Evolutionary conservation across 2,888 invertebrate genomes (phyloP).

Genomic region (Bhutanitis thaidina): DNA sequence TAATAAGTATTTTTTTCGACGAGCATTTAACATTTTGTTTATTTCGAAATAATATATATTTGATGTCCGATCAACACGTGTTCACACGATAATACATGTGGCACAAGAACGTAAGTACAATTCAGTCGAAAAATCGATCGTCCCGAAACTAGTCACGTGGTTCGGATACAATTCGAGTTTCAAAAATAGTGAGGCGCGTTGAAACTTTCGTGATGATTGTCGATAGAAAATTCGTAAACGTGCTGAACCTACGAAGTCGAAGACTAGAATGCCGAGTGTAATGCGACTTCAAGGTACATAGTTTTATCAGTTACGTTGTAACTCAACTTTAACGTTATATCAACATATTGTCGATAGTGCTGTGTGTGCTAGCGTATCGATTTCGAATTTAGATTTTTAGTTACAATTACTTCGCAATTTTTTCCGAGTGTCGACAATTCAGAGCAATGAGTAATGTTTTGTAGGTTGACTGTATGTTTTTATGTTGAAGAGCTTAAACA

Average conservation of each 20-base stretch:
- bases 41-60: background rate
- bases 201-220: background rate
- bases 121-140: background rate
- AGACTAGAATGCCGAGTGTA: slow-evolving; percentile 7
- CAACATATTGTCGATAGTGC: slow-evolving; percentile 9
- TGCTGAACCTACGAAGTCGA: background rate
- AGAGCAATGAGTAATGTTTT: no score
- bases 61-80: background rate
- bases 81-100: background rate
- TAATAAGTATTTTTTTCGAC: slow-evolving; percentile 13
- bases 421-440: no score
- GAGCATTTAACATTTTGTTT: slow-evolving; percentile 18
- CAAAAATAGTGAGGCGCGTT: slow-evolving; percentile 9
- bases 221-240: slow-evolving; percentile 5
- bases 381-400: background rate
- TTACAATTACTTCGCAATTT: background rate
- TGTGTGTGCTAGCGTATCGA: slow-evolving; percentile 13
- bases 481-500: no score
- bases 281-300: background rate
- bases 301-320: slow-evolving; percentile 14
- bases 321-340: slow-evolving; percentile 11
- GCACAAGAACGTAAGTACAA: background rate
- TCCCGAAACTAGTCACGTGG: slow-evolving; percentile 1
- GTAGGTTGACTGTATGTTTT: no score
- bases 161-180: background rate